Evolutionary conservation across 1,140 invertebrate genomes (phyloP).

Genomic region (Venustaconcha ellipsiformis): DNA sequence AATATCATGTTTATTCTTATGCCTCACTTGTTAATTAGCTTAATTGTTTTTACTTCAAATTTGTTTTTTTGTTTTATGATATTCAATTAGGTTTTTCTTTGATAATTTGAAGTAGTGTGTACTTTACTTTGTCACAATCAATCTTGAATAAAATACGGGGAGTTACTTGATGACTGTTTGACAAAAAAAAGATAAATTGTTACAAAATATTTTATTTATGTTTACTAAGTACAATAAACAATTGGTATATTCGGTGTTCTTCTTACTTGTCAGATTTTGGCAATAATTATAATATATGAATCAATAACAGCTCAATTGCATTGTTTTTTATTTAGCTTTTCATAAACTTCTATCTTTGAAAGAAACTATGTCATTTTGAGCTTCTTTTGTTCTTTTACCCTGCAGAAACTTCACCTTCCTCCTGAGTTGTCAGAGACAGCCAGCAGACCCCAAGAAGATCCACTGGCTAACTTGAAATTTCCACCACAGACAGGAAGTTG

Average conservation of each 20-base stretch:
- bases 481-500: constrained; percentile 7
- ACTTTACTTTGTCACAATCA: too few species aligned
- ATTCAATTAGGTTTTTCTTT: too few species aligned
- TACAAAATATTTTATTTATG: too few species aligned
- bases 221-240: not conserved
- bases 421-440: constrained; percentile 80
- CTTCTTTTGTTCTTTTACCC: constrained; percentile 28
- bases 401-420: constrained; percentile 83
- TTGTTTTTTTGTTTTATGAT: too few species aligned
- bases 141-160: too few species aligned
- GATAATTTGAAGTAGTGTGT: too few species aligned
- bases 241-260: too few species aligned
- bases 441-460: constrained; percentile 77
- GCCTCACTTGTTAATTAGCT: too few species aligned
- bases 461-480: constrained; percentile 16
- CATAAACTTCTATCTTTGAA: not conserved
- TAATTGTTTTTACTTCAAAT: too few species aligned
- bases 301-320: not conserved
- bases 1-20: too few species aligned
- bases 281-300: not conserved
- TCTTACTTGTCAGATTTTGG: not conserved
- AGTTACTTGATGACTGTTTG: too few species aligned
- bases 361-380: constrained; percentile 4
- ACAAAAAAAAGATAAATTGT: too few species aligned
- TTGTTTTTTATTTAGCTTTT: not conserved